Conservation (phyloP, 2,113 vertebrate species). For the Danio rerio region GRCz12tu NC_133180.1:45843501-45844000, state of each 20-base stretch:
- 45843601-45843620: constrained; percentile 7
- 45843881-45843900: constrained; percentile 84
- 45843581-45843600: constrained; percentile 6
- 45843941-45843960: constrained; percentile 74
- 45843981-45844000: constrained; percentile 55
- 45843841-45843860: constrained; percentile 78
- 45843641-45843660: neutral
- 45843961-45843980: constrained; percentile 67
- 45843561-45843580: constrained; percentile 26
- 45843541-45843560: constrained; percentile 36
- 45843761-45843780: constrained; percentile 73
- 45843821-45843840: constrained; percentile 82
- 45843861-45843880: constrained; percentile 77
- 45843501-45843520: constrained; percentile 31
- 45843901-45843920: constrained; percentile 82
- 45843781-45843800: constrained; percentile 75
- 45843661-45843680: constrained; percentile 4
- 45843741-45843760: constrained; percentile 58
- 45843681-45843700: constrained; percentile 46
- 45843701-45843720: constrained; percentile 20
- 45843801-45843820: constrained; percentile 79
- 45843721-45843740: constrained; percentile 39
- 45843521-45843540: neutral
- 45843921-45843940: constrained; percentile 68
- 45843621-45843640: constrained; percentile 16